Evolutionary conservation across 2,797 vertebrate genomes (phyloP).

Genomic region (Thamnophis elegans): DNA sequence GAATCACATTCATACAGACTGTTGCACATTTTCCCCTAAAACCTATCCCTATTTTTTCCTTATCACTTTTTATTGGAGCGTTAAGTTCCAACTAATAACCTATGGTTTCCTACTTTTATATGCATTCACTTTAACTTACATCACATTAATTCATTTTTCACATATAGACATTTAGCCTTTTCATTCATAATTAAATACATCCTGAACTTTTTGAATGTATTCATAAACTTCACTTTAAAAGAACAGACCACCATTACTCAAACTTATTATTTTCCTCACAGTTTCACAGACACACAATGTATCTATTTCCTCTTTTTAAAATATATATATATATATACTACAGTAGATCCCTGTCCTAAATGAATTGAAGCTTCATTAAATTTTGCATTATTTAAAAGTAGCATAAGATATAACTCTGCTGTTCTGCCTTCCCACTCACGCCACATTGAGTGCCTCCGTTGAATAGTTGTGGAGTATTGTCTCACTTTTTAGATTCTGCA

Average conservation of each 20-base stretch:
- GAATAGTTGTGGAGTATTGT: not conserved
- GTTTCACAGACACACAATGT: not conserved
- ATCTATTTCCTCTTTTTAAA: not conserved
- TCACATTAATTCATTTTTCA: not conserved
- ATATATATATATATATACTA: not conserved
- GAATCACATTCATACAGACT: not conserved
- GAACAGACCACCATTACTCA: not conserved
- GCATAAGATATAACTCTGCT: not conserved
- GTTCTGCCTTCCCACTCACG: not conserved
- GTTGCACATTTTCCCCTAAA: not conserved
- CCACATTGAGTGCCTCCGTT: not conserved
- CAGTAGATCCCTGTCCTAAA: not conserved
- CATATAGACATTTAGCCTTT: not conserved
- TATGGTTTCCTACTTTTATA: not conserved
- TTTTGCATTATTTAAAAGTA: not conserved
- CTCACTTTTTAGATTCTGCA: not conserved
- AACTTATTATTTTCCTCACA: not conserved
- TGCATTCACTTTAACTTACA: not conserved
- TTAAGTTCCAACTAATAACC: not conserved
- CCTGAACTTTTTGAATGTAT: not conserved
- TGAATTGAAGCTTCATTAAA: not conserved
- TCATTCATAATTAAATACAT: not conserved
- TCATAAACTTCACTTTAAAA: not conserved
- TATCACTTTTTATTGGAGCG: not conserved
- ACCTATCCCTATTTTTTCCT: not conserved